Percentiles rank a stretch among this genome's conserved stretches.
phyloP scores from a whole-genome alignment of 2,888 invertebrate genomes.

The Petrolisthes manimaculis region DNA sequence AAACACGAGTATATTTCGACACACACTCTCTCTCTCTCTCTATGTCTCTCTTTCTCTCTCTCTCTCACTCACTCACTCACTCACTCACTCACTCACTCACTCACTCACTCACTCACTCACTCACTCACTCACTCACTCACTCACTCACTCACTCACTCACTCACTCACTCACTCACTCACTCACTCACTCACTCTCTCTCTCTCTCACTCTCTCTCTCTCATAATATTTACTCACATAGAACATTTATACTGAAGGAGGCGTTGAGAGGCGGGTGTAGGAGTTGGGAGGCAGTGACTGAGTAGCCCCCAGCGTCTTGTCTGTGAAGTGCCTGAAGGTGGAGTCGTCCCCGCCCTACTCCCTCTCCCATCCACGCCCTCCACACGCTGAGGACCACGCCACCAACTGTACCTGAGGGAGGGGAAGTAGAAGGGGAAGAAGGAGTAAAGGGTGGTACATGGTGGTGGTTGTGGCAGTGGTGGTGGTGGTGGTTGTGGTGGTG shows the following conservation, averaged over 20 bases:
- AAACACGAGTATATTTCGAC: too few relatives aligned
- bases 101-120: neutral
- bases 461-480: too few relatives aligned
- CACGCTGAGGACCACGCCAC: slow-evolving; percentile 1
- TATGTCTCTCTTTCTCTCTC: neutral
- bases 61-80: neutral
- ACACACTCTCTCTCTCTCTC: neutral
- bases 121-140: neutral
- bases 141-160: neutral
- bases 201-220: too few relatives aligned
- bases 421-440: too few relatives aligned
- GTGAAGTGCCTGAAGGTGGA: neutral
- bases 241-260: neutral
- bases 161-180: too few relatives aligned
- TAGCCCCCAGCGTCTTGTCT: slow-evolving; percentile 4
- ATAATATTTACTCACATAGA: neutral
- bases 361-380: neutral
- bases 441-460: too few relatives aligned
- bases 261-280: neutral
- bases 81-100: neutral
- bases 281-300: neutral
- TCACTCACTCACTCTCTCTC: too few relatives aligned
- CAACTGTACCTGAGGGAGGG: slow-evolving; percentile 5
- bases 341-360: neutral
- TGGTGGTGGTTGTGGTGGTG: too few relatives aligned